Conservation (phyloP, 2,113 vertebrate genomes). For the Chaenogobius annularis region DNA sequence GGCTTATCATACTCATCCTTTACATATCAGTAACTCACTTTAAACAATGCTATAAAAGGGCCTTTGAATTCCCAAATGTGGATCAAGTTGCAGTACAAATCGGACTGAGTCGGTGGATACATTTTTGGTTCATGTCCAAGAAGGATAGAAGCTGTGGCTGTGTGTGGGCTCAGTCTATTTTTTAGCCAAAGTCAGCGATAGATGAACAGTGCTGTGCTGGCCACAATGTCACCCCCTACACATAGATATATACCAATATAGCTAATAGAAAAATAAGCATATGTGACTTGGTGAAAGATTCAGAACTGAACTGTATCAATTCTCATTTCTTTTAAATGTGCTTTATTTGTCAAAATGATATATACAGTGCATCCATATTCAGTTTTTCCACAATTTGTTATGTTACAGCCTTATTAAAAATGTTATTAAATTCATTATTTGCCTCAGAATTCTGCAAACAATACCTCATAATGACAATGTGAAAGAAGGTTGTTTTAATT, state of each 20-base stretch:
- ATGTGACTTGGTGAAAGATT: background rate
- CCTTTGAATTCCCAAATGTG: constrained; percentile 29
- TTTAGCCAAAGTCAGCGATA: constrained; percentile 54
- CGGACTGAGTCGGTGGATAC: constrained; percentile 43
- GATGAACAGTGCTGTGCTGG: constrained; percentile 60
- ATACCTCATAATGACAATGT: too few relatives aligned
- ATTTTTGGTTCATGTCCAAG: constrained; percentile 63
- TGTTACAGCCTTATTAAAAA: too few relatives aligned
- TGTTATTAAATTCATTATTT: too few relatives aligned
- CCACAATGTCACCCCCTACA: constrained; percentile 64
- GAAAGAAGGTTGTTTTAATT: too few relatives aligned
- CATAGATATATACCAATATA: constrained; percentile 30
- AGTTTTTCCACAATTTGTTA: too few relatives aligned
- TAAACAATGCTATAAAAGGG: constrained; percentile 34
- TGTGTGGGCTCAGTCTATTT: constrained; percentile 62
- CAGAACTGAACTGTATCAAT: background rate
- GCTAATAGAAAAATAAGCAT: constrained; percentile 39
- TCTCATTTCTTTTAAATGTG: background rate
- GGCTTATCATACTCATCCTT: constrained; percentile 15
- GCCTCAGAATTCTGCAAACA: too few relatives aligned
- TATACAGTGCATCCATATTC: background rate
- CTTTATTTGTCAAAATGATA: background rate
- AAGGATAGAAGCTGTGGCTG: constrained; percentile 57
- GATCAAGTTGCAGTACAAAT: constrained; percentile 41
- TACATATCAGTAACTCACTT: constrained; percentile 32